Conservation (phyloP, 2,797 vertebrate genomes). For the Sus cebifrons region DNA sequence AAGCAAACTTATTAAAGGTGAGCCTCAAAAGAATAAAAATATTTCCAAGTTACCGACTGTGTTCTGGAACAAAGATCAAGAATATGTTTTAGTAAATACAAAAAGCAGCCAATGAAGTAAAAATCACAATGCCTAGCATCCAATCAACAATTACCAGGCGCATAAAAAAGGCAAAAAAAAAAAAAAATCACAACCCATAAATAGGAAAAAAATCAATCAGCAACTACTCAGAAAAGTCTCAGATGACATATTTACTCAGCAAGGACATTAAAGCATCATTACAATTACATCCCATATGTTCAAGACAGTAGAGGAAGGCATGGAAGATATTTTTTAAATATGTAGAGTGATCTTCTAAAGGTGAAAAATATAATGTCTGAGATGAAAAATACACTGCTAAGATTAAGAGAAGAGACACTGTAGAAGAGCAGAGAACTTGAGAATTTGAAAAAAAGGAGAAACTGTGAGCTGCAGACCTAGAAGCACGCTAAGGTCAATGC, state of each 20-base stretch:
- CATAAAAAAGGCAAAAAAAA: slow-evolving; percentile 34
- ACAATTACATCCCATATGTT: not conserved
- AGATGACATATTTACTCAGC: not conserved
- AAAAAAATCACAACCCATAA: not conserved
- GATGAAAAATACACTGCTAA: not conserved
- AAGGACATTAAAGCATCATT: not conserved
- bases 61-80: not conserved
- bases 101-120: not conserved
- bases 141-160: not conserved
- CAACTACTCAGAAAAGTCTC: not conserved
- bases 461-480: not conserved
- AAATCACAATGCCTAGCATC: not conserved
- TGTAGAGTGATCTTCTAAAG: not conserved
- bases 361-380: not conserved
- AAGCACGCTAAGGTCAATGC: not conserved
- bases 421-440: not conserved
- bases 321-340: not conserved
- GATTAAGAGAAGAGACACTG: not conserved
- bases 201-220: not conserved
- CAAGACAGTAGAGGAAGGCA: not conserved
- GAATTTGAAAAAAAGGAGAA: slow-evolving; percentile 8
- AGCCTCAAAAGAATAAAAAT: slow-evolving; percentile 5
- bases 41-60: not conserved
- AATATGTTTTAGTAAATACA: not conserved
- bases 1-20: not conserved